Percentiles rank a stretch among this genome's conserved stretches.
These are phyloP conservation scores for Ditylenchus dipsaci DNA, from an alignment of 1,140 invertebrate species.

Conservation along the genomic window DNA sequence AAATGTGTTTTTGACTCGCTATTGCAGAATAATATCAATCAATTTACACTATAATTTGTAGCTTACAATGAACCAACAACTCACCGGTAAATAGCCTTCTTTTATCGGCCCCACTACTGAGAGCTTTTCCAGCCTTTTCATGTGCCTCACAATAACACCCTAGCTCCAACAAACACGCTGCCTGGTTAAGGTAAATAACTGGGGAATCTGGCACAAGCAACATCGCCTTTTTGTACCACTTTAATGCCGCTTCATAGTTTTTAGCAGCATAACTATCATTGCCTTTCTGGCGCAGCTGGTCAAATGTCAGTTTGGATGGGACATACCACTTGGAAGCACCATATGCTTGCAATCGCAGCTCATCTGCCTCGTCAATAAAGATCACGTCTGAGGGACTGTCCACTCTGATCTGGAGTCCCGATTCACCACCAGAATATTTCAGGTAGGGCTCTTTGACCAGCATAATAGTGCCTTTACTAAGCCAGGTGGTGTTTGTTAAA, in stretches of 20 bases:
- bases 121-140: slow-evolving; percentile 10
- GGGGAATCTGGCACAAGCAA: not conserved
- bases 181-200: not conserved
- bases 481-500: not conserved
- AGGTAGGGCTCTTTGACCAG: slow-evolving; percentile 16
- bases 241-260: not conserved
- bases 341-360: not conserved
- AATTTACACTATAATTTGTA: not conserved
- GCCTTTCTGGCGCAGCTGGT: not conserved
- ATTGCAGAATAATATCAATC: not conserved
- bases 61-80: too few species aligned
- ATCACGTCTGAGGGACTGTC: slow-evolving; percentile 6
- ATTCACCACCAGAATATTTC: not conserved
- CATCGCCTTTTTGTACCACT: not conserved
- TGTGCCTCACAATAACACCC: slow-evolving; percentile 2
- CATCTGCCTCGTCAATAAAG: not conserved
- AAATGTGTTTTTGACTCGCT: not conserved
- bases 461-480: slow-evolving; percentile 7
- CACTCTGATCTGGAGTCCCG: not conserved
- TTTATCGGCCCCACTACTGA: not conserved
- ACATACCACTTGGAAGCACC: not conserved
- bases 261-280: not conserved
- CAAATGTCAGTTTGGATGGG: not conserved
- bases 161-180: not conserved
- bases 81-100: slow-evolving; percentile 11